Evolutionary conservation across 2,797 vertebrate genomes (phyloP), one percentile per base, ranked within the genome.

Genomic region (Salmo trutta): DNA sequence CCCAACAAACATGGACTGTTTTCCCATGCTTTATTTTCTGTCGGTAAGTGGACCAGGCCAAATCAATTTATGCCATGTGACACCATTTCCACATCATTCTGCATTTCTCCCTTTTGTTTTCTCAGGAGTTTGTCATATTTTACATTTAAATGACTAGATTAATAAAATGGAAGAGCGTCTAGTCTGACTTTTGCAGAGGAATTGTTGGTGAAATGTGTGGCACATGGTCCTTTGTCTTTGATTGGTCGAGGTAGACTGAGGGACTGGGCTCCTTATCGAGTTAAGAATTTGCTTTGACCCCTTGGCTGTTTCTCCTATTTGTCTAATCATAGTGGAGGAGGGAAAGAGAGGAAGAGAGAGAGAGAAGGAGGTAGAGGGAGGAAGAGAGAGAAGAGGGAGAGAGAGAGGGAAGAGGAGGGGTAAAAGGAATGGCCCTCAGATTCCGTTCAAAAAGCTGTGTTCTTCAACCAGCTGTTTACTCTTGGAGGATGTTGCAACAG

Each of bases 1-100:
- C 94, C 95, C 96, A 93, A 97, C 96, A 98, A 98, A 96, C 97
- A 99, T 99, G 98, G 98, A 98, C 97, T 98, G 96, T 99, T 97
- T 97, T 96, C 96, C 95, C 95, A 96, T 96, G 96, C 96, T 97
- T 96, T 97, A 96, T 96, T 97, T 96, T 95, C 96, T 98, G 96
- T 97, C 97, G 96, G 98, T 99, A 95, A 98, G 93, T 91, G 94
- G 92, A 88, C 91, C 83, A 79, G 81, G 71, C 76, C 12, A 47
- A 47, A 12, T 47, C 10, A 12, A 47, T 47, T 10, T 3, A 47
- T 47, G 41, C 8, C 85, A 82, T 88, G 88, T 90, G 87, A 90
- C 75, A 47, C 75, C 19, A 12, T 78, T 31, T 77, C 79, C 56
- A 36, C 80, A 10, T 21, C 16, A 3, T 59, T 29, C 27, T 8